Conservation (phyloP, 2,888 invertebrate species). For the Hemithea aestivaria region DNA sequence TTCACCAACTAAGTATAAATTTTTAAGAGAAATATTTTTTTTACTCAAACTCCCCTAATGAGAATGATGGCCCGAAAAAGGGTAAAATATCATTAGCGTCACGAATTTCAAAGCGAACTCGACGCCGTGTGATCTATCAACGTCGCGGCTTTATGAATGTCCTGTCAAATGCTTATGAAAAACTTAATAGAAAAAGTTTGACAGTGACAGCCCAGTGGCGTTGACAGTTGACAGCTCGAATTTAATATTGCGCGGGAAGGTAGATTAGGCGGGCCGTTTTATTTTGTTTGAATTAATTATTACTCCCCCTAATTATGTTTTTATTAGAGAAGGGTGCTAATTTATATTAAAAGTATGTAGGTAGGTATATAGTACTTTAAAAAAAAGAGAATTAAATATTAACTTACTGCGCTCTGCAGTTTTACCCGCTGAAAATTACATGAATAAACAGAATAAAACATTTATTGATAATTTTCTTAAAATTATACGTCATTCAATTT, state of each 20-base stretch:
- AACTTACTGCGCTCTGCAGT: too few species aligned
- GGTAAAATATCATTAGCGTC: constrained; percentile 27
- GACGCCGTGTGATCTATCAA: constrained; percentile 57
- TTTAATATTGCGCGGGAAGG: constrained; percentile 56
- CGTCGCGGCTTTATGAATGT: constrained; percentile 67
- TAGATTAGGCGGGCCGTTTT: constrained; percentile 21
- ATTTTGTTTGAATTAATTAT: constrained; percentile 12
- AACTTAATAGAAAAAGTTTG: constrained; percentile 76
- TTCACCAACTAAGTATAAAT: too few species aligned
- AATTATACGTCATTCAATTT: too few species aligned
- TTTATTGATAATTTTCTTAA: too few species aligned
- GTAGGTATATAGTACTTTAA: too few species aligned
- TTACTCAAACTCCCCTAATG: constrained; percentile 5
- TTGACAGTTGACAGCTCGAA: constrained; percentile 60
- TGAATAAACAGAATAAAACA: too few species aligned
- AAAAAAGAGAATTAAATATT: too few species aligned
- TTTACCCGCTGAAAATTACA: too few species aligned
- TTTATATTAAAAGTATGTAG: too few species aligned
- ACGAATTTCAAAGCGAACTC: constrained; percentile 24
- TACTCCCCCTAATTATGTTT: too few species aligned
- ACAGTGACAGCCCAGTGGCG: constrained; percentile 58
- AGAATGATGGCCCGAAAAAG: constrained; percentile 10
- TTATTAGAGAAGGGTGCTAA: too few species aligned
- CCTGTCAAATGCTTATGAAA: constrained; percentile 70
- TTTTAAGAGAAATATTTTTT: background rate